Conservation (phyloP, 2,888 invertebrate species). For the Cancer borealis region DNA sequence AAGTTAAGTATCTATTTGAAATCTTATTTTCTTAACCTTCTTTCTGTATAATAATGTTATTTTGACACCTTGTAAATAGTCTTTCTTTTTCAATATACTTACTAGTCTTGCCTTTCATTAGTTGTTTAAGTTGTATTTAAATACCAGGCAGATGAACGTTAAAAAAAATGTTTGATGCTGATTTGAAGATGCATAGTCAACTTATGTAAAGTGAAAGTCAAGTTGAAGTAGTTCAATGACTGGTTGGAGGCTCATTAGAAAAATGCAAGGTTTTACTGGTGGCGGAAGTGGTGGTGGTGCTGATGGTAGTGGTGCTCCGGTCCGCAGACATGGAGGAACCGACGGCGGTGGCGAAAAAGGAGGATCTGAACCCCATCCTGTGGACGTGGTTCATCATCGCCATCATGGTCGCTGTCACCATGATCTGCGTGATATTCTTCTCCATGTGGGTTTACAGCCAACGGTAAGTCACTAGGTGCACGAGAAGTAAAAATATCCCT, state of each 20-base stretch:
- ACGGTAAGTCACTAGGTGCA: neutral
- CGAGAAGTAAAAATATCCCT: neutral
- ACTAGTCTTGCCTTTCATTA: neutral
- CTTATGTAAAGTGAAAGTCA: neutral
- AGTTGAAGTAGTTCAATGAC: neutral
- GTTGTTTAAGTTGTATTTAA: neutral
- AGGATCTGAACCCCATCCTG: conserved; percentile 69
- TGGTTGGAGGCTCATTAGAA: neutral
- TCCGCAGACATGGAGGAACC: conserved; percentile 70
- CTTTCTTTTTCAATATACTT: neutral
- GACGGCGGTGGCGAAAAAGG: conserved; percentile 71
- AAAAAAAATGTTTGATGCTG: neutral
- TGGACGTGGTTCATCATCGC: conserved; percentile 77
- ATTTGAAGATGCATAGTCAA: neutral
- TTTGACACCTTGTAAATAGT: neutral
- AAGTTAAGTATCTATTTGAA: neutral
- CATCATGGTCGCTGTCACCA: conserved; percentile 76
- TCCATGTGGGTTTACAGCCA: conserved; percentile 77
- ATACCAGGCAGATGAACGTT: neutral
- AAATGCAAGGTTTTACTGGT: neutral
- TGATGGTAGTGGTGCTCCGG: neutral
- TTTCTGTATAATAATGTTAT: neutral
- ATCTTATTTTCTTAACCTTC: neutral
- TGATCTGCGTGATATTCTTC: conserved; percentile 76
- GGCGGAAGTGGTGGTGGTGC: neutral